These are phyloP conservation scores for Rhineura floridana DNA, from an alignment of 2,113 vertebrate species.

Conservation along the genomic window DNA sequence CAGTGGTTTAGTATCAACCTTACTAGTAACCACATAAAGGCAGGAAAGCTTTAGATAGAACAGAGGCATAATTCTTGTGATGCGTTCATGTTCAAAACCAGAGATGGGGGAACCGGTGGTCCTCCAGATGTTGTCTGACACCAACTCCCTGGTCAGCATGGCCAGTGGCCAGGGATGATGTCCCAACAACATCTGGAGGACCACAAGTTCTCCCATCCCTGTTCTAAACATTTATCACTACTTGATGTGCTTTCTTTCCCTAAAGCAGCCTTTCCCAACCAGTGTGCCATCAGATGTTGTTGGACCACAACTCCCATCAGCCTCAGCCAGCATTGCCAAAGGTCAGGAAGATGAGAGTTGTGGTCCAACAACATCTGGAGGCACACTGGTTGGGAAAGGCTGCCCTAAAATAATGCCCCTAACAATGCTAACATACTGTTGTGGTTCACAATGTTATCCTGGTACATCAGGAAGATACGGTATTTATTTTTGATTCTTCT, in stretches of 20 bases:
- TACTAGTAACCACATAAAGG: conserved; percentile 34
- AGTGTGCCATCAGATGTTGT: too few relatives aligned
- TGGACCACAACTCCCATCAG: too few relatives aligned
- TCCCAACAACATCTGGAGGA: too few relatives aligned
- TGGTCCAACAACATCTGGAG: too few relatives aligned
- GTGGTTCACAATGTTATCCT: background rate
- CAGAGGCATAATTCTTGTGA: background rate
- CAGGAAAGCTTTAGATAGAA: background rate
- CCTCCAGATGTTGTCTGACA: too few relatives aligned
- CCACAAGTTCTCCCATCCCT: too few relatives aligned
- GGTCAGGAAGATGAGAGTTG: too few relatives aligned
- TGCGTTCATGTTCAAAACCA: background rate
- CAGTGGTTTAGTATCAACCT: conserved; percentile 53
- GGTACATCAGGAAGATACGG: background rate
- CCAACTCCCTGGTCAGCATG: too few relatives aligned
- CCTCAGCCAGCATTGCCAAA: too few relatives aligned
- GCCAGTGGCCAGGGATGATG: too few relatives aligned
- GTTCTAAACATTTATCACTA: background rate
- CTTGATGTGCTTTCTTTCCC: background rate
- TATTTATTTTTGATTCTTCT: background rate
- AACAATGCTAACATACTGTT: background rate
- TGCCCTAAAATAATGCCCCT: background rate
- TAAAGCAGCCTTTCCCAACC: background rate
- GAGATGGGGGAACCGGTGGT: too few relatives aligned
- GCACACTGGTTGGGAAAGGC: too few relatives aligned